Conservation (phyloP, 2,797 vertebrate species). For the Mallotus villosus region DNA sequence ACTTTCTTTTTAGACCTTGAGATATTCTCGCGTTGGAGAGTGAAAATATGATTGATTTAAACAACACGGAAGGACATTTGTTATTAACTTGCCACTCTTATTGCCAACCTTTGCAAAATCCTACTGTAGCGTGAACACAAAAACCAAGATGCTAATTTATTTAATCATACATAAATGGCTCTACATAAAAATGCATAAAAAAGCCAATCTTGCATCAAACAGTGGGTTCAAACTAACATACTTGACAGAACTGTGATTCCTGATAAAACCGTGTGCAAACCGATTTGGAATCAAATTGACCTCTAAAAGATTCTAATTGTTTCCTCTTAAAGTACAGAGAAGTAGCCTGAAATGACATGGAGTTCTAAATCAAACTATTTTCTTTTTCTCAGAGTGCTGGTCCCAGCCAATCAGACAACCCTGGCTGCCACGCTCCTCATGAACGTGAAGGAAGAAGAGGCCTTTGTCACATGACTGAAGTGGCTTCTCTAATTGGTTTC, state of each 20-base stretch:
- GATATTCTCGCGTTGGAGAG: not conserved
- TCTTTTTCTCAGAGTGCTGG: not conserved
- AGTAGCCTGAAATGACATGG: not conserved
- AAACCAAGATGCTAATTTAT: not conserved
- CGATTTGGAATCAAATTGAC: not conserved
- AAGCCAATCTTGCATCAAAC: too few relatives aligned
- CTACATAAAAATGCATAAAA: too few relatives aligned
- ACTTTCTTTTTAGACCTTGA: not conserved
- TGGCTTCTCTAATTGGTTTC: slow-evolving; percentile 77
- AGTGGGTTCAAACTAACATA: too few relatives aligned
- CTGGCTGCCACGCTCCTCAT: not conserved
- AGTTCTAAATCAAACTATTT: not conserved
- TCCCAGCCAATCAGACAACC: not conserved
- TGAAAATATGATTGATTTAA: not conserved
- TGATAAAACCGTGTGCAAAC: not conserved
- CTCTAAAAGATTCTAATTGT: too few relatives aligned
- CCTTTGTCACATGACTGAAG: slow-evolving; percentile 50
- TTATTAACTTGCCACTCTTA: not conserved
- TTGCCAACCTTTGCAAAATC: not conserved
- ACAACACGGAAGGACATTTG: not conserved
- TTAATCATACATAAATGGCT: too few relatives aligned
- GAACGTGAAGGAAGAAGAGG: slow-evolving; percentile 43
- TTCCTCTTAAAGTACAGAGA: not conserved
- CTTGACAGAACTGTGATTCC: too few relatives aligned
- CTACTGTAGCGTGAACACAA: not conserved